Base-by-base conservation (phyloP, 2,797 vertebrate species). In the Poeciliopsis turneri region DNA sequence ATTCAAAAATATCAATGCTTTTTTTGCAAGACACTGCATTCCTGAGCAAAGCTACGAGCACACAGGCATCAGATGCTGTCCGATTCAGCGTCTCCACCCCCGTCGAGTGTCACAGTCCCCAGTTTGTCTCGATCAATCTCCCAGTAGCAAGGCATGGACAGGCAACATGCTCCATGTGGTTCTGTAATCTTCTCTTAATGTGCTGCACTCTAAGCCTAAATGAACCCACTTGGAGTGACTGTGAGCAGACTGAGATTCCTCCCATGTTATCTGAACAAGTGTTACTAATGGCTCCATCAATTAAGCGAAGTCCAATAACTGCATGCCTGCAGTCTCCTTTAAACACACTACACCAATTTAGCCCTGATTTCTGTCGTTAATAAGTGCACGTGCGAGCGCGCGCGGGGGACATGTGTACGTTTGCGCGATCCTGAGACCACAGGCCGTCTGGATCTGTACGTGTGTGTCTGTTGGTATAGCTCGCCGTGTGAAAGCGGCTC, bases 261-360 rank as follows among this genome's bases (percentile, higher is more conserved):
- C 96, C 97, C 95, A 96, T 93, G 97, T 97, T 97, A 97, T 98
- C 97, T 97, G 96, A 97, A 98, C 97, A 97, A 97, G 97, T 98
- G 97, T 97, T 97, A 97, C 97, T 98, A 98, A 99, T 99, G 97
- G 97, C 95, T 98, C 97, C 98, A 98, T 98, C 97, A 98, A 95
- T 96, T 96, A 95, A 92, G 89, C 90, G 85, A 92, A 93, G 93
- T 94, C 94, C 94, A 95, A 94, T 94, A 95, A 97, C 97, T 96
- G 96, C 97, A 97, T 97, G 96, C 95, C 97, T 96, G 96, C 97
- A 97, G 98, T 97, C 97, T 97, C 96, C 96, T 97, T 93, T 97
- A 98, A 98, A 97, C 96, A 97, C 97, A 97, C 97, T 96, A 95
- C 95, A 97, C 96, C 95, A 95, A 83, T 82, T 72, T 95, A 90